phyloP scores from a whole-genome alignment of 2,888 invertebrate genomes.

The Hermaeophaga mercurialis region DNA sequence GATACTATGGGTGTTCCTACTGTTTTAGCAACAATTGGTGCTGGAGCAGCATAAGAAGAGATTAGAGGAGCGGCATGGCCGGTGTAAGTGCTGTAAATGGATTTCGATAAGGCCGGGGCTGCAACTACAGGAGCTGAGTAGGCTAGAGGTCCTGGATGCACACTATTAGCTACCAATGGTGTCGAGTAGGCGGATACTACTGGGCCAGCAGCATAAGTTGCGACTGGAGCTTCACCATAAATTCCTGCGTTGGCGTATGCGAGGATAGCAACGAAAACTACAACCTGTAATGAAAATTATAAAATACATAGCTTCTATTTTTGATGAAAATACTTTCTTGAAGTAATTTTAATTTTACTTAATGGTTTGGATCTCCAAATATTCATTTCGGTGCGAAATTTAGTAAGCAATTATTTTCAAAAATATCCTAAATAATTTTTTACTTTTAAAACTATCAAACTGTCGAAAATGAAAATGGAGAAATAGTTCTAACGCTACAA shows the following conservation, averaged over 20 bases:
- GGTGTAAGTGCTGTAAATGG: conserved; percentile 59
- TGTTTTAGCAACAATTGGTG: conserved; percentile 57
- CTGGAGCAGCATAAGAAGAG: conserved; percentile 39
- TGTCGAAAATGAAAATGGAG: no score
- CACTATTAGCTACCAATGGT: background rate
- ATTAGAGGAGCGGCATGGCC: conserved; percentile 64
- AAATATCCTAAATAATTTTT: no score
- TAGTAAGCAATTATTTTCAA: no score
- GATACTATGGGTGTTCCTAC: no score
- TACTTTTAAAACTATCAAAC: background rate
- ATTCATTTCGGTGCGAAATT: no score
- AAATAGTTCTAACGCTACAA: no score
- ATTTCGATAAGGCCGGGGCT: background rate
- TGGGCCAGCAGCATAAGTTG: conserved; percentile 52
- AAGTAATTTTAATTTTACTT: background rate
- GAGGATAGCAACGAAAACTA: conserved; percentile 64
- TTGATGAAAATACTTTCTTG: background rate
- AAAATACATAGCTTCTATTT: background rate
- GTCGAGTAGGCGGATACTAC: conserved; percentile 45
- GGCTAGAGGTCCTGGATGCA: background rate
- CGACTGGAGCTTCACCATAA: conserved; percentile 43
- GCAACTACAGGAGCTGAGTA: conserved; percentile 4
- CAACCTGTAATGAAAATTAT: conserved; percentile 8
- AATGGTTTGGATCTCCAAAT: no score
- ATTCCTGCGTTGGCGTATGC: conserved; percentile 67